Percentiles rank a stretch among this genome's conserved stretches.
These are phyloP conservation scores for Rhea americana DNA, from an alignment of 2,113 vertebrate species.

Conservation along the genomic window DNA sequence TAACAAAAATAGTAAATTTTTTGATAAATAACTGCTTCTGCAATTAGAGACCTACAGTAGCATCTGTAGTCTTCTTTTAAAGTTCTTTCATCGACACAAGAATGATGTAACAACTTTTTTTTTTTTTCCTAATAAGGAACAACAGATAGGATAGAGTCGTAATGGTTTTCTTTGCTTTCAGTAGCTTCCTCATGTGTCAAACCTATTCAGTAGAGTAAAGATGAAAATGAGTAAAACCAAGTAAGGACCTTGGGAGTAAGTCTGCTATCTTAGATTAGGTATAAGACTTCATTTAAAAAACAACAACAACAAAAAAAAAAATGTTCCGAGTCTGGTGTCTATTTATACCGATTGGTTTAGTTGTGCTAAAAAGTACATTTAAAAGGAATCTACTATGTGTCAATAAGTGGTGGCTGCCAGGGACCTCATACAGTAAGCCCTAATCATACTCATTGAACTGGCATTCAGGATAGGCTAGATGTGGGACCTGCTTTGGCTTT, in stretches of 20 bases:
- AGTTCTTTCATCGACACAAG: neutral
- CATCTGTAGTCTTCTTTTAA: neutral
- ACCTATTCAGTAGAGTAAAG: neutral
- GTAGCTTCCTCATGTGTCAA: neutral
- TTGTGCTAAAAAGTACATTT: neutral
- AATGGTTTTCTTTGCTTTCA: neutral
- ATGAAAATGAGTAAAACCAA: neutral
- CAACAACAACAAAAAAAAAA: too few species aligned
- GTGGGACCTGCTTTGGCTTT: neutral
- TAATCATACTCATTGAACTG: neutral
- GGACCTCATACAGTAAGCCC: neutral
- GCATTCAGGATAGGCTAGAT: neutral
- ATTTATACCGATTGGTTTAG: neutral
- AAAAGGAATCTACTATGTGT: neutral
- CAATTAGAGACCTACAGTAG: neutral
- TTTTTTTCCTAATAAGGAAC: neutral
- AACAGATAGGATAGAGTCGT: neutral
- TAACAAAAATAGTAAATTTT: neutral
- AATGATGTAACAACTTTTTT: neutral
- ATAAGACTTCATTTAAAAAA: neutral
- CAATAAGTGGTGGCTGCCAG: neutral
- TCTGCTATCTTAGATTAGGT: neutral
- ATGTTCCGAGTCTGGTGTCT: neutral
- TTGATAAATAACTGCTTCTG: conserved; percentile 1
- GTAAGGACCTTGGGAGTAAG: neutral